A percentile compares a stretch with the other conserved stretches of the same genome.
Conservation (phyloP, 2,888 invertebrate species). For the Andrena haemorrhoa region DNA sequence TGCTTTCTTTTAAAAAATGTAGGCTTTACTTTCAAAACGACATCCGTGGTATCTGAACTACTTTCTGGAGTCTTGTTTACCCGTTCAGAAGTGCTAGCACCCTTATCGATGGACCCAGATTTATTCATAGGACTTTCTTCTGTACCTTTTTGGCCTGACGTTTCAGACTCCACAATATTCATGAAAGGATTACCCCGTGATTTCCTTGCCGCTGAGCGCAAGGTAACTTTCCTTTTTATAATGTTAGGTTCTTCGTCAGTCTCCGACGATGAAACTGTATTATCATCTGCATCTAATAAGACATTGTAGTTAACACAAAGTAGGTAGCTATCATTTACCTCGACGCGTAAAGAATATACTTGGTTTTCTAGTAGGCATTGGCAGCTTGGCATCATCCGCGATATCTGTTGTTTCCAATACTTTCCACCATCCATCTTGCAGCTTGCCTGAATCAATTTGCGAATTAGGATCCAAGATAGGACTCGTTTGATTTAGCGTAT, state of each 20-base stretch:
- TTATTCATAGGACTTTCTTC: background rate
- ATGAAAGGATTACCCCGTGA: slow-evolving; percentile 58
- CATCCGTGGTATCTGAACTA: slow-evolving; percentile 14
- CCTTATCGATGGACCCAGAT: background rate
- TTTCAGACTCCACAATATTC: slow-evolving; percentile 40
- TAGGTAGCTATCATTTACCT: background rate
- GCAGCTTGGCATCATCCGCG: background rate
- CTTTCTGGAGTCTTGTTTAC: background rate
- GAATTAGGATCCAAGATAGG: slow-evolving; percentile 53
- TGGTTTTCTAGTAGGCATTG: background rate
- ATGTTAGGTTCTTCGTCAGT: slow-evolving; percentile 49
- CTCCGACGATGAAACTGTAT: slow-evolving; percentile 45
- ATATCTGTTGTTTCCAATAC: slow-evolving; percentile 38
- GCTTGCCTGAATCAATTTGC: background rate
- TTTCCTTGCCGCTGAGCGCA: slow-evolving; percentile 18
- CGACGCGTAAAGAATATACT: background rate
- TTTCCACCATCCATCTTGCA: slow-evolving; percentile 63
- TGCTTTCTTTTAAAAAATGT: slow-evolving; percentile 27
- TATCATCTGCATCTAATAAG: background rate
- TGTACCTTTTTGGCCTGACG: background rate
- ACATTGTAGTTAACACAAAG: background rate
- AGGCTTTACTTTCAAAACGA: slow-evolving; percentile 53
- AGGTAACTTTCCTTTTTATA: slow-evolving; percentile 38
- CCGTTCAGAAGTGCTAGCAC: background rate
- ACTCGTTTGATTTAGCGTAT: slow-evolving; percentile 41